Conservation (phyloP, 2,113 vertebrate species). For the Rostratula benghalensis region DNA sequence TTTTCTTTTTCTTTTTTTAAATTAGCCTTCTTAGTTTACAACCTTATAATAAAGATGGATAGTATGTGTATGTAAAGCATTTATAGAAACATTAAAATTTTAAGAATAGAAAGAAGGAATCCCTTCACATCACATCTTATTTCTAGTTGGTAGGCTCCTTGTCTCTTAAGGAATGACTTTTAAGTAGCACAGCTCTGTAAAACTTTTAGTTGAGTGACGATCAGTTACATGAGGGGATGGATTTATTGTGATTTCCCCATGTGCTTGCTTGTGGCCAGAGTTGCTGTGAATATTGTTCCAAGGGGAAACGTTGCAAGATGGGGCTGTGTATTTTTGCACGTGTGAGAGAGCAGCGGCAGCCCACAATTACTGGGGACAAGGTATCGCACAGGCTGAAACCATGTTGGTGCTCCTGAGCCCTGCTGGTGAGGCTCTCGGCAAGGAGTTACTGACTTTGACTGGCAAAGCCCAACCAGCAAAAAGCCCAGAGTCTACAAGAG, state of each 20-base stretch:
- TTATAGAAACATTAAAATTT: background rate
- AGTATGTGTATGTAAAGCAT: background rate
- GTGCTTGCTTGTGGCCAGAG: background rate
- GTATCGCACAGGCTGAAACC: fast-evolving
- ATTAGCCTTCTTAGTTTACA: background rate
- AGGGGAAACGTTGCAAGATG: background rate
- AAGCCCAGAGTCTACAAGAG: background rate
- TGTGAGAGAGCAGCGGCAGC: fast-evolving
- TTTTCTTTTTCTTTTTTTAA: background rate
- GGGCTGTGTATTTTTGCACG: background rate
- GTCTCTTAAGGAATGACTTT: background rate
- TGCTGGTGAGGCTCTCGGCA: background rate
- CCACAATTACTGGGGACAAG: fast-evolving
- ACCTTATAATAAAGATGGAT: background rate
- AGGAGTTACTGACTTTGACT: background rate
- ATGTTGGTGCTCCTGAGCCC: background rate
- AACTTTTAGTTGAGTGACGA: background rate
- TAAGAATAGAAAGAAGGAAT: background rate
- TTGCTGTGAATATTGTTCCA: background rate
- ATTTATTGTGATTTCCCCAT: background rate
- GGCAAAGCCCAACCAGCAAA: background rate
- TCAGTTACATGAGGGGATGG: background rate
- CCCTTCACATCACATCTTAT: background rate
- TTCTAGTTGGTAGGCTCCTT: background rate
- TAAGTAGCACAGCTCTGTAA: background rate